These are phyloP conservation scores for Drosophila simulans DNA, from an alignment of 1,140 invertebrate genomes.

Conservation along the genomic window DNA sequence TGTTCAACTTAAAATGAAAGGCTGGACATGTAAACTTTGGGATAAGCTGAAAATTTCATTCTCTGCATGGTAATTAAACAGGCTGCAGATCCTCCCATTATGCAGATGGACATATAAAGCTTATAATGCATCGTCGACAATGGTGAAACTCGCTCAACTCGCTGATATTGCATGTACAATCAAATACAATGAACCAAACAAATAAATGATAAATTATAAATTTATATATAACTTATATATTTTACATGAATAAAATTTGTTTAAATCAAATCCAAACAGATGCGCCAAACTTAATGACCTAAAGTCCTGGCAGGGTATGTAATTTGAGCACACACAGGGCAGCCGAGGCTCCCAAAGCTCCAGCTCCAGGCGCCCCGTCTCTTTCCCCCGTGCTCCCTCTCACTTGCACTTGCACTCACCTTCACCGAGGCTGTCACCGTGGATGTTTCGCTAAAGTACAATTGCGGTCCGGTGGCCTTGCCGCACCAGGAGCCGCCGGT, in stretches of 20 bases:
- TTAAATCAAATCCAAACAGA: too few species aligned
- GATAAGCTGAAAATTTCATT: conserved; percentile 7
- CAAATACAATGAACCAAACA: background rate
- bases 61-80: conserved; percentile 8
- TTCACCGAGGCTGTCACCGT: conserved; percentile 92
- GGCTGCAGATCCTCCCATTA: background rate
- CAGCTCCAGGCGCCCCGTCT: background rate
- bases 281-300: background rate
- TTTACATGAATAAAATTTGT: too few species aligned
- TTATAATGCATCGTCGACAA: background rate
- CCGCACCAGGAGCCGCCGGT: conserved; percentile 94
- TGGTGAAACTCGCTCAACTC: background rate
- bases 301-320: background rate
- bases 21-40: conserved; percentile 7
- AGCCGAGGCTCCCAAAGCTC: background rate
- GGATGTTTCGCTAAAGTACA: conserved; percentile 94
- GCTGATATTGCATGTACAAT: background rate
- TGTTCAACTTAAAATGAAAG: conserved; percentile 66
- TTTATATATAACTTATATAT: too few species aligned
- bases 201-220: too few species aligned
- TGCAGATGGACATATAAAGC: conserved; percentile 2
- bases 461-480: conserved; percentile 89
- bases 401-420: conserved; percentile 61
- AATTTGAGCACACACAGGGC: background rate
- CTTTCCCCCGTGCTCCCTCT: background rate